Evolutionary conservation across 2,797 vertebrate genomes (phyloP), one percentile per base, ranked within the genome.

Genomic region (Morelia viridis): DNA sequence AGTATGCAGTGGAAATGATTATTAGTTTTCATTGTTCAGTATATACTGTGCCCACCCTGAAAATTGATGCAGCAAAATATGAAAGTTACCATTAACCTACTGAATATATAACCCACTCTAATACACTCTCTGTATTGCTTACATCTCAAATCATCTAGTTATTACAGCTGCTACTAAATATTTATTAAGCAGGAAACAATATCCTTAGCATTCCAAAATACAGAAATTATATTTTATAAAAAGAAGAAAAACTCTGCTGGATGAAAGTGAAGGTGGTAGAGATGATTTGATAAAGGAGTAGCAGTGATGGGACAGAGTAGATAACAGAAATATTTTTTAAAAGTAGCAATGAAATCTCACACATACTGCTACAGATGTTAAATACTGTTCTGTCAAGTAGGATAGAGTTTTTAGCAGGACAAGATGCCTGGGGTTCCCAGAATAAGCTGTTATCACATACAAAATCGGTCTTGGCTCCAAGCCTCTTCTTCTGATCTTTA

Each of bases 401-500:
- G 41, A 76, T 53, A 0, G 17, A 41, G 1, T 80, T 76, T 56
- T 62, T 9, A 61, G 65, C 2, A 50, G 62, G 46, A 56, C 84
- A 87, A 41, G 31, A 24, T 24, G 15, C 76, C 22, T 3, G 2
- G n/a, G 9, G 1, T n/a, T 92, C 83, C 24, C n/a, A 46, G 50
- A 80, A 2, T 31, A 88, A 89, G 1, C 2, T 13, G 86, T 83
- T 12, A 64, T 89, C 92, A 97, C 98, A 50, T 98, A 99, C 99
- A 97, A 99, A 99, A 96, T 99, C 99, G 28, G 98, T 98, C 91
- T 99, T 99, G 96, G 98, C 98, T 90, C 99, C 99, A 26, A 99
- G 97, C 53, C 99, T 97, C 94, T 98, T 97, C 94, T 97, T 98
- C 96, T 98, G 98, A 95, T 99, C 99, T 95, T 99, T 99, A 97